Evolutionary conservation across 2,797 vertebrate genomes (phyloP), one percentile per base, ranked within the genome.

Genomic region (Aphelocoma californica): DNA sequence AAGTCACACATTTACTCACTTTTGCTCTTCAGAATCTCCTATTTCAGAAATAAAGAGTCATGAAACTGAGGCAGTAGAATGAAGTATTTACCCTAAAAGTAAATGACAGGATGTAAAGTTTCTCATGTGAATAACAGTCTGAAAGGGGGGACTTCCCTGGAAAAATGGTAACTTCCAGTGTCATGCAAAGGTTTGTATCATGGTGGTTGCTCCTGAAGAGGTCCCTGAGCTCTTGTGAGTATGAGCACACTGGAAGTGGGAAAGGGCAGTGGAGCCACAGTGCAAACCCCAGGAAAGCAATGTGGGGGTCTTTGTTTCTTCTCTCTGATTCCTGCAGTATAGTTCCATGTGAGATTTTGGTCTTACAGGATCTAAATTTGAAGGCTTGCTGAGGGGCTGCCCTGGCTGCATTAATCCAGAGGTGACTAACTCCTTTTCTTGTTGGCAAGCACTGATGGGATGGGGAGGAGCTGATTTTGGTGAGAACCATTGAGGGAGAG

Each of bases 291-390:
- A 36, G 57, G 34, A 21, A 6, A 44, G 32, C 48, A 38, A 4
- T 71, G 5, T 0, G 9, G 70, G 47, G 23, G 11, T 15, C 40
- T 36, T 36, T 24, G 19, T 24, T 50, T 13, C 28, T 38, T 17
- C 23, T 13, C 53, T n/a, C 28, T 44, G 56, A 7, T 4, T 21
- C 28, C 79, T 57, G 36, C 23, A 28, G 42, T 2, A 3, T 1
- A 9, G 34, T 2, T 36, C 31, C 31, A 5, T 2, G 21, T 4
- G 57, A 51, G 15, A 10, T 47, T 66, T 42, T 0, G 6, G 31
- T 17, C 10, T 50, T 5, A 9, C 0, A 2, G n/a, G 10, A n/a
- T 7, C 24, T 45, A 4, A 45, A 7, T 7, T 0, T 5, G 53
- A 42, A 36, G 34, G 19, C 8, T 5, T 61, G 19, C 40, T 14